Evolutionary conservation across 2,797 vertebrate genomes (phyloP), one percentile per base, ranked within the genome.

Genomic region (Clamator glandarius): DNA sequence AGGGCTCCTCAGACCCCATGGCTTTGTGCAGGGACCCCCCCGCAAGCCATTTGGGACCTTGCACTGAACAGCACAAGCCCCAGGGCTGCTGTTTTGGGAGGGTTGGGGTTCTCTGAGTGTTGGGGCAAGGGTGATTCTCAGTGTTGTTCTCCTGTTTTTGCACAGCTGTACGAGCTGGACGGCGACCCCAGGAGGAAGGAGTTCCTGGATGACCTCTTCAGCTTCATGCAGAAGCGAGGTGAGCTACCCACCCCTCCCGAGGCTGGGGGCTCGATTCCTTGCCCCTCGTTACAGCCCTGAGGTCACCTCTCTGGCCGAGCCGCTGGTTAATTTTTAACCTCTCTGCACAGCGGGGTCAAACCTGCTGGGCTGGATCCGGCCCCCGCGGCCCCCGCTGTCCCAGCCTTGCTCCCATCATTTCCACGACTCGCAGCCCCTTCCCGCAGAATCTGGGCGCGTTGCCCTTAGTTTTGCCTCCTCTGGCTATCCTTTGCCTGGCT

Each of bases 161-260:
- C 3, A 1, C 97, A 99, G 99, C 98, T 99, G 54, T 99, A 99
- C 12, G 99, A 99, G 97, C 98, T 99, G 79, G 99, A 99, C 11
- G 98, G 96, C 15, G 99, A 99, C 94, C 98, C 99, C 54, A 98
- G 99, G 80, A 97, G 99, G 91, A 99, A 99, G 83, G 99, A 99
- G 86, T 99, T 99, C 95, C 98, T 99, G 23, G 99, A 99, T 0
- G 98, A 99, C 58, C 97, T 99, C 63, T 99, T 99, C 95, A 98
- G 98, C 94, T 99, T 99, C 90, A 99, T 99, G 99, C 99, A 99
- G 97, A 99, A 99, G 95, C 97, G 99, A 98, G 99, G 98, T 98
- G 94, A 97, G 97, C 8, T 39, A 8, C 44, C 44, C 44, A 44
- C 2, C 36, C 41, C 23, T 14, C 11, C 4, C 6, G 10, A 18